Percentiles rank a stretch among this genome's conserved stretches.
Evolutionary conservation across 2,797 vertebrate species (phyloP).

Genomic region (Sphaeramia orbicularis): DNA sequence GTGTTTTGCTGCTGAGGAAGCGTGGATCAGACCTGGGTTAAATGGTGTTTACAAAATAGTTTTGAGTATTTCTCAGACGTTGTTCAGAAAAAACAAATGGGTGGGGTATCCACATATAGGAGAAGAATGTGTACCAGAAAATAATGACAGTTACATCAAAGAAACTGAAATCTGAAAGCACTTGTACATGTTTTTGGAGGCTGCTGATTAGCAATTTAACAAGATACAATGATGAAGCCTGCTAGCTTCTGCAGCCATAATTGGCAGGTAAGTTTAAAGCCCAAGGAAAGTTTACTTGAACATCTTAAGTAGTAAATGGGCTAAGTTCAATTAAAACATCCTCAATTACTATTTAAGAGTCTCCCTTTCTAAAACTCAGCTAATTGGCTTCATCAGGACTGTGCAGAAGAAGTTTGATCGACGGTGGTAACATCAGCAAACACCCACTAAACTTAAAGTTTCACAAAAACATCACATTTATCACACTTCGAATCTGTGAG

Average conservation of each 20-base stretch:
- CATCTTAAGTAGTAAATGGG: neutral
- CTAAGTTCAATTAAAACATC: neutral
- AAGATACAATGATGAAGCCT: neutral
- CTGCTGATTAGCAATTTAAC: constrained; percentile 2
- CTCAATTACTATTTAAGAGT: no score
- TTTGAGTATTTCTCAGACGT: constrained; percentile 21
- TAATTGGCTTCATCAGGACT: neutral
- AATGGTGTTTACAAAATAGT: constrained; percentile 60
- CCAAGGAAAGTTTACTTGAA: neutral
- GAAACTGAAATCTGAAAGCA: constrained; percentile 3
- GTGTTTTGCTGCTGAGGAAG: constrained; percentile 50
- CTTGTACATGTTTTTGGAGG: neutral
- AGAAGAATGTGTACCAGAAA: constrained; percentile 12
- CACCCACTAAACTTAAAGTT: no score
- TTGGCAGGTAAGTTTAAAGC: neutral
- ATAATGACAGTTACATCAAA: neutral
- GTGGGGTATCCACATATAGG: constrained; percentile 32
- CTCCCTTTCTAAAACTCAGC: neutral
- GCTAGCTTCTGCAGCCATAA: neutral
- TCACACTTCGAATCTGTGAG: no score
- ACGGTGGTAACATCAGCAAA: neutral
- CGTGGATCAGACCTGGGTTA: constrained; percentile 43
- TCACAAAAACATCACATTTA: no score
- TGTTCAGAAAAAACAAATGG: constrained; percentile 48
- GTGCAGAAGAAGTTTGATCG: neutral